These are phyloP conservation scores for Bolborhynchus lineola DNA, from an alignment of 2,113 vertebrate species.

Conservation along the genomic window DNA sequence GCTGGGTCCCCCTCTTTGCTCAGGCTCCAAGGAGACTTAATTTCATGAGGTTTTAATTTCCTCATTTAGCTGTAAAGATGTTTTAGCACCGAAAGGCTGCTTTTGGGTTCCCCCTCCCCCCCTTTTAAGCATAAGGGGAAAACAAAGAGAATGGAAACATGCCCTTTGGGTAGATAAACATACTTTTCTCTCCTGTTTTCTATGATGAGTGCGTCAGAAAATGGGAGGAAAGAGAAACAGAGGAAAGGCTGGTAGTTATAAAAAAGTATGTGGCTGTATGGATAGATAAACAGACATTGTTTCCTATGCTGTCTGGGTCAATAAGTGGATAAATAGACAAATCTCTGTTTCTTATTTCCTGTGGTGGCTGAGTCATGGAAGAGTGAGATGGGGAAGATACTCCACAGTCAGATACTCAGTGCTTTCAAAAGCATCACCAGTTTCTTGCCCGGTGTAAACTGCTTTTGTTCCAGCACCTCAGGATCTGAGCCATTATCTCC, in stretches of 20 bases:
- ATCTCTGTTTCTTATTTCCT: not conserved
- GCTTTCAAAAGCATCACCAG: fast-evolving
- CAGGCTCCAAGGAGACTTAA: not conserved
- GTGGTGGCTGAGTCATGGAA: not conserved
- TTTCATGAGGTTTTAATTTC: not conserved
- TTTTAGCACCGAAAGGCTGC: not conserved
- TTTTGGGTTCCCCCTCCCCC: not conserved
- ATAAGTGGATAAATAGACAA: not conserved
- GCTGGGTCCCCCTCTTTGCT: not conserved
- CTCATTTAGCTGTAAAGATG: not conserved
- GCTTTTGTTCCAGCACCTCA: not conserved
- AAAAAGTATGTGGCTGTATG: not conserved
- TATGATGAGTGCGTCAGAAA: not conserved
- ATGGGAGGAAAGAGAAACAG: not conserved
- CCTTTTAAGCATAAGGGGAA: not conserved
- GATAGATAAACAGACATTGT: not conserved
- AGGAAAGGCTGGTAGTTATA: not conserved
- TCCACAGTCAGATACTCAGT: fast-evolving
- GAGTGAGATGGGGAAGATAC: not conserved
- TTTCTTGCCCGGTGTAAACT: not conserved
- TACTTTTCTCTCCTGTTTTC: not conserved
- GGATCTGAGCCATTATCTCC: not conserved
- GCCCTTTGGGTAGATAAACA: not conserved
- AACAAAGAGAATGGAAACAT: not conserved
- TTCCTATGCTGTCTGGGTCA: not conserved